These are phyloP conservation scores for Ctena decussata DNA, from an alignment of 2,888 invertebrate species.

Conservation along the genomic window DNA sequence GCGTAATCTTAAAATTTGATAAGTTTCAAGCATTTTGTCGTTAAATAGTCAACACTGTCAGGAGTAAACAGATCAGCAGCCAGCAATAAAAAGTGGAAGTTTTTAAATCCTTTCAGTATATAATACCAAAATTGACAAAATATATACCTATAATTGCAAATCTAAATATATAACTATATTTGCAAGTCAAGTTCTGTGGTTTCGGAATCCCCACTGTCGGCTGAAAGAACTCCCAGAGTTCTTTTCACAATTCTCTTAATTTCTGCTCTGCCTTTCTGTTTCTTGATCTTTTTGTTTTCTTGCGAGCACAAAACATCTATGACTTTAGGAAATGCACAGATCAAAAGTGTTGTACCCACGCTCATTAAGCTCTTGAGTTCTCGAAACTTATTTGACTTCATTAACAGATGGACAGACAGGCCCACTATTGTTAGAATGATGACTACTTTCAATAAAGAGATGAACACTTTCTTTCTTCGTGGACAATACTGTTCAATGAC, in stretches of 20 bases:
- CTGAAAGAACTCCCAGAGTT: not conserved
- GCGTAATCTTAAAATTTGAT: too few relatives aligned
- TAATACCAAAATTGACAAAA: too few relatives aligned
- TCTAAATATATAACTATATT: too few relatives aligned
- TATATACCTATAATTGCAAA: too few relatives aligned
- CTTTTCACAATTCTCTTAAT: not conserved
- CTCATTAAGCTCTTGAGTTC: not conserved
- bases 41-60: too few relatives aligned
- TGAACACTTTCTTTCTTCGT: not conserved
- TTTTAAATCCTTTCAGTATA: too few relatives aligned
- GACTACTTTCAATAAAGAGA: not conserved
- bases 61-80: too few relatives aligned
- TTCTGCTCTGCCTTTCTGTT: not conserved
- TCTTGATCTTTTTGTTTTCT: not conserved
- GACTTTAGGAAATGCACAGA: not conserved
- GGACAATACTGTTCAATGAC: not conserved
- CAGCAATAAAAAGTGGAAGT: too few relatives aligned
- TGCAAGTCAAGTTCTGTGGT: too few relatives aligned
- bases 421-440: not conserved
- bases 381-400: not conserved
- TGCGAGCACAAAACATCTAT: conserved; percentile 4
- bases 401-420: not conserved
- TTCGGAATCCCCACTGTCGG: too few relatives aligned
- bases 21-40: too few relatives aligned
- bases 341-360: not conserved